Base-by-base conservation (phyloP, 2,797 vertebrate genomes). In the Lithobates pipiens region DNA sequence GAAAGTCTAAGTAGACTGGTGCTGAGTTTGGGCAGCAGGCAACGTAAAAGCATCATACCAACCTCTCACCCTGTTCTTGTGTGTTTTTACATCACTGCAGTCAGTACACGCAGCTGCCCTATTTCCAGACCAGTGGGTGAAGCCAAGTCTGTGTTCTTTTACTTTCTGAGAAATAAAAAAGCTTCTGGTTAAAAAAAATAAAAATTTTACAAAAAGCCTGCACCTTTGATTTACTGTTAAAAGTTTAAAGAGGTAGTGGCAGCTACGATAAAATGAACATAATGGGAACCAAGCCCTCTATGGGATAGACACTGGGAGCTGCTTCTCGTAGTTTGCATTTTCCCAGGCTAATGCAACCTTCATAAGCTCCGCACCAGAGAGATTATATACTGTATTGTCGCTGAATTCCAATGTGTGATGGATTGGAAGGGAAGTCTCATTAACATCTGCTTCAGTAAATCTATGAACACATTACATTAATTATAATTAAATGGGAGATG, bases 51-150 rank as follows among this genome's bases (percentile, higher is more conserved):
- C 36, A 32, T 9, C 27, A 79, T 46, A 85, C 61, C 50, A 46
- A 23, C 69, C 57, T 65, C 77, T 79, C 42, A 67, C 78, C 39
- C 57, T 42, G 57, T 75, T 23, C 44, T 74, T 44, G 25, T 89
- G 74, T 89, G 88, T 92, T 92, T 91, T 78, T 86, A 82, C 83
- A 89, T 90, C 88, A 90, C 89, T 89, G 80, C 88, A 82, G 84
- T 84, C 85, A 74, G 65, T 89, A 89, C 87, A 89, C 78, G 78
- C 86, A 85, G 82, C 83, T 85, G 71, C 88, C 81, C 77, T 85
- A 76, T 77, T 85, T 36, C 13, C 50, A 79, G 57, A 83, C 68
- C 80, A 69, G 80, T 25, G 61, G n/a, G 29, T 75, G 34, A 42
- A 79, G 85, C 85, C 85, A 83, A 83, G 50, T 85, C 86, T 85